Evolutionary conservation across 2,113 vertebrate genomes (phyloP), one percentile per base, ranked within the genome.

Genomic region (Ceyx melanurus): DNA sequence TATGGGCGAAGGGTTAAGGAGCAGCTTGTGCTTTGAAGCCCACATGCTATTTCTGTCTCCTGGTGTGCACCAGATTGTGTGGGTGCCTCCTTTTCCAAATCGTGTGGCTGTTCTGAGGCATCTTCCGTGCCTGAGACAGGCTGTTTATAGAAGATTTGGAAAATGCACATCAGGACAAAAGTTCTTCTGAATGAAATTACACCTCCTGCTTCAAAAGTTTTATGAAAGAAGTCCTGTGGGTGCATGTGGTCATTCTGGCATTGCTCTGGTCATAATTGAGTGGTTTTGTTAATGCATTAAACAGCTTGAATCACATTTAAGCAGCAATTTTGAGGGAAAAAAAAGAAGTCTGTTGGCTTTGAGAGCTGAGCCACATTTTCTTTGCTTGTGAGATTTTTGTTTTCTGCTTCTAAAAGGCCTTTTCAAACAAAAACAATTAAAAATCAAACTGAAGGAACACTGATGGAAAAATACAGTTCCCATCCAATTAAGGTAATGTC

Each of bases 401-500:
- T 90, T 64, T 81, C 61, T 89, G 53, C 88, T 92, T 64, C 81
- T 56, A 83, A 93, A 80, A 92, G 60, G 3, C 37, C 58, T 51
- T 8, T 35, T 73, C 54, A 46, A 76, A 79, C 46, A 66, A 90
- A 88, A 60, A 37, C 82, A 53, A 23, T 33, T 33, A 75, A 94
- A 51, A 86, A 85, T 68, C 77, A 71, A 80, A 42, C 17, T 56
- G 60, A 33, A 86, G 80, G 85, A 82, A 86, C 42, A 66, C 33
- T 48, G 77, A 5, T 75, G 62, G 82, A 71, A 94, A 92, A 97
- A 95, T 95, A 82, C 84, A 46, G 90, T 33, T 61, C 77, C 93
- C 82, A 50, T 92, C 91, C 96, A 65, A 95, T 96, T 93, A 96
- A 97, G 83, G 76, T 83, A 76, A 80, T 88, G 76, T 72, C 84